phyloP scores from a whole-genome alignment of 2,888 invertebrate genomes.

The Craniophora ligustri region DNA sequence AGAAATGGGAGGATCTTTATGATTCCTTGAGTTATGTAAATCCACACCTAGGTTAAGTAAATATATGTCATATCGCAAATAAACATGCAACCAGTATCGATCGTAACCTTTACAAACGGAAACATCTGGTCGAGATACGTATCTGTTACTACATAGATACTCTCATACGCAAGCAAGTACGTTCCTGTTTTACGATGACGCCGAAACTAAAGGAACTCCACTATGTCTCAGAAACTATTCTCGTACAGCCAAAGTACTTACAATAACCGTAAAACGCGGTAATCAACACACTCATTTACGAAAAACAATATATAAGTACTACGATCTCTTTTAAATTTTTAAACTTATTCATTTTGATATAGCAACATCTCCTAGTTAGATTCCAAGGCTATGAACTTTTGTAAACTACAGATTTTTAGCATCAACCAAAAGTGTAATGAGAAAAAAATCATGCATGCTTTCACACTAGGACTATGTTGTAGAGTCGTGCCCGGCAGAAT shows the following conservation, averaged over 20 bases:
- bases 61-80: constrained; percentile 11
- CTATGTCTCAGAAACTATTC: constrained; percentile 41
- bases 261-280: constrained; percentile 44
- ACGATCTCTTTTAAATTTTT: background rate
- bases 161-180: constrained; percentile 21
- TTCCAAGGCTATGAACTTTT: no score
- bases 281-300: constrained; percentile 32
- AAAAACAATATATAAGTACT: constrained; percentile 10
- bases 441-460: no score
- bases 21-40: background rate
- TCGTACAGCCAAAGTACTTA: constrained; percentile 33
- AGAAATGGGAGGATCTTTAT: background rate
- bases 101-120: constrained; percentile 50
- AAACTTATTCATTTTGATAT: no score
- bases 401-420: no score
- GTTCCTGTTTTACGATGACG: constrained; percentile 43
- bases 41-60: background rate
- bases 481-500: no score
- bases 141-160: constrained; percentile 33
- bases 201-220: constrained; percentile 28
- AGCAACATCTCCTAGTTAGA: no score
- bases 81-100: constrained; percentile 50
- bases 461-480: no score
- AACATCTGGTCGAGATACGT: constrained; percentile 56
- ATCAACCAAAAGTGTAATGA: no score